Conservation (phyloP, 2,113 vertebrate species). For the Microcebus tavaratra region DNA sequence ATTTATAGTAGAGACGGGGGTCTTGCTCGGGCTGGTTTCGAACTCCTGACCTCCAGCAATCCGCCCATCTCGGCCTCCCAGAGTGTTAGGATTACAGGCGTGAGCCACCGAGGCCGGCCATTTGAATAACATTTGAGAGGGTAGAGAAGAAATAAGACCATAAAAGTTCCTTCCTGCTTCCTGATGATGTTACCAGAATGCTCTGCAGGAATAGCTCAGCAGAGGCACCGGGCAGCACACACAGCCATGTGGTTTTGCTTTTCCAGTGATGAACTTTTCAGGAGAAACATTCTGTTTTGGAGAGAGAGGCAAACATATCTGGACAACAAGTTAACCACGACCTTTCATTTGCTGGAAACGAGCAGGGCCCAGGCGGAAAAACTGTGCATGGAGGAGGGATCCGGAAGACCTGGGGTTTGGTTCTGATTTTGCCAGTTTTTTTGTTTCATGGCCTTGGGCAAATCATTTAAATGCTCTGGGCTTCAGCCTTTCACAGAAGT, state of each 20-base stretch:
- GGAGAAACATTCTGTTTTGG: not conserved
- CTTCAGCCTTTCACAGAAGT: not conserved
- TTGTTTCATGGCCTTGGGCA: not conserved
- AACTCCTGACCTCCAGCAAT: too few relatives aligned
- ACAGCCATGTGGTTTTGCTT: not conserved
- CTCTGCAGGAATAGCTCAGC: not conserved
- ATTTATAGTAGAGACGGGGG: too few relatives aligned
- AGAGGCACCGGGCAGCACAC: not conserved
- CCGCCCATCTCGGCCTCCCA: too few relatives aligned
- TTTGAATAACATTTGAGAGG: not conserved
- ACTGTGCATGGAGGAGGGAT: not conserved
- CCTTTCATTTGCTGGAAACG: slow-evolving; percentile 17
- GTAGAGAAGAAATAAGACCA: not conserved
- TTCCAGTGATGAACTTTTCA: not conserved
- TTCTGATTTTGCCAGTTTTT: not conserved
- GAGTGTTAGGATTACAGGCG: too few relatives aligned
- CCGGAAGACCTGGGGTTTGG: not conserved
- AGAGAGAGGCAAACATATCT: not conserved
- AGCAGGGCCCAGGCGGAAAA: not conserved
- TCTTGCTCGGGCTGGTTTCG: too few relatives aligned
- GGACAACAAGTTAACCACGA: not conserved
- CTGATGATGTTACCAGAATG: slow-evolving; percentile 25
- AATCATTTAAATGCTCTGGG: not conserved
- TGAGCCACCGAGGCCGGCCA: not conserved
- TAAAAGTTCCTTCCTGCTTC: slow-evolving; percentile 2